These are phyloP conservation scores for Emesis russula DNA, from an alignment of 2,888 invertebrate species.

Conservation along the genomic window DNA sequence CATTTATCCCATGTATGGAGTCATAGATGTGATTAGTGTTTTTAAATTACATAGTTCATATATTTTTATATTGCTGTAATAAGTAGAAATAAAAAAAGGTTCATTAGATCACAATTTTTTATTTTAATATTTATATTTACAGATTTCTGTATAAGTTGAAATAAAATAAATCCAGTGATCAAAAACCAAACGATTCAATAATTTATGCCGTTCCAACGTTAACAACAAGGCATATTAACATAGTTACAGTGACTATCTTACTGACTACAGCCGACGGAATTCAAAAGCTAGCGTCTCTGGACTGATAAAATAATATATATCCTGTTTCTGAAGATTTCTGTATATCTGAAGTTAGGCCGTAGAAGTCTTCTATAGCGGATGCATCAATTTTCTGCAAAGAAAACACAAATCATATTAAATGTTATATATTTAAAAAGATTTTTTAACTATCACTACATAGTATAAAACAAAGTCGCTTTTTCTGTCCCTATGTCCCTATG, in stretches of 20 bases:
- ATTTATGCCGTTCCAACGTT: conserved; percentile 94
- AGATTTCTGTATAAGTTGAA: conserved; percentile 92
- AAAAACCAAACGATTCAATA: conserved; percentile 93
- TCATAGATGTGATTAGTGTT: too few species aligned
- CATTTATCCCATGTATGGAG: too few species aligned
- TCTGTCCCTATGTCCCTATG: too few species aligned
- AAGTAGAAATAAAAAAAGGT: conserved; percentile 57
- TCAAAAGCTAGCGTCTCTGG: conserved; percentile 98
- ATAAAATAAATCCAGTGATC: conserved; percentile 89
- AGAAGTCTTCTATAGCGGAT: conserved; percentile 99
- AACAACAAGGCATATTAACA: conserved; percentile 95
- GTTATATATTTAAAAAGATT: too few species aligned
- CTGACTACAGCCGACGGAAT: conserved; percentile 93
- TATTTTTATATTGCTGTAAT: too few species aligned
- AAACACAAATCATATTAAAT: too few species aligned
- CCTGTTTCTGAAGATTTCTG: conserved; percentile 99
- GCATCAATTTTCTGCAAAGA: conserved; percentile 99
- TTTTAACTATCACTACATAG: too few species aligned
- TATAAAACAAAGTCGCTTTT: too few species aligned
- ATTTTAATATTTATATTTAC: conserved; percentile 94
- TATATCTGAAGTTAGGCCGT: conserved; percentile 99
- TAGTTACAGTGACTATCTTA: conserved; percentile 94
- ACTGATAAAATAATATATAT: conserved; percentile 99
- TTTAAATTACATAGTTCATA: too few species aligned
- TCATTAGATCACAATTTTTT: conserved; percentile 92